These are phyloP conservation scores for Smutsia temminckii DNA, from an alignment of 2,797 vertebrate genomes.

Conservation along the genomic window DNA sequence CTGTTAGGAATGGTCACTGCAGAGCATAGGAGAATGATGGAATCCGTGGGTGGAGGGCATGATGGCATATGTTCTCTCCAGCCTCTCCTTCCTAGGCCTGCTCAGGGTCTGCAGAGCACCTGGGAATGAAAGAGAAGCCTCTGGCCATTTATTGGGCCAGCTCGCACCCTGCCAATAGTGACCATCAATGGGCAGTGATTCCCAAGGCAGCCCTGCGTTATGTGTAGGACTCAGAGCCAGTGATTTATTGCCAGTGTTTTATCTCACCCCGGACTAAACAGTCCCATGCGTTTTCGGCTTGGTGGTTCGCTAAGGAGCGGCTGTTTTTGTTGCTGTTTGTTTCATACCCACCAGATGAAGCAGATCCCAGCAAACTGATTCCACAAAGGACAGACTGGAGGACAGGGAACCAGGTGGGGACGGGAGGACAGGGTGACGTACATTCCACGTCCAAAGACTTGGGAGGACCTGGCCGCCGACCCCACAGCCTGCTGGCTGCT, in stretches of 20 bases:
- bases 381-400: neutral
- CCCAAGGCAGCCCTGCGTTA: neutral
- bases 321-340: neutral
- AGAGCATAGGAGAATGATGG: neutral
- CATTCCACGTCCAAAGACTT: fast-evolving
- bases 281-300: neutral
- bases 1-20: neutral
- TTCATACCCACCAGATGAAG: neutral
- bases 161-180: fast-evolving
- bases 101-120: neutral
- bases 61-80: fast-evolving
- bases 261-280: neutral
- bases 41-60: fast-evolving
- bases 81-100: neutral
- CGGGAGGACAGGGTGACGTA: fast-evolving
- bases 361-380: neutral
- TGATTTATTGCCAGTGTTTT: neutral
- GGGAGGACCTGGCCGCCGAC: fast-evolving
- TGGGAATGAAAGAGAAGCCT: neutral
- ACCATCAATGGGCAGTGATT: fast-evolving
- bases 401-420: neutral
- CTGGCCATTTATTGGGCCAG: neutral
- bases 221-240: no score
- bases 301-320: fast-evolving
- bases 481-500: fast-evolving